phyloP scores from a whole-genome alignment of 2,113 vertebrate genomes.

The Peromyscus leucopus region DNA sequence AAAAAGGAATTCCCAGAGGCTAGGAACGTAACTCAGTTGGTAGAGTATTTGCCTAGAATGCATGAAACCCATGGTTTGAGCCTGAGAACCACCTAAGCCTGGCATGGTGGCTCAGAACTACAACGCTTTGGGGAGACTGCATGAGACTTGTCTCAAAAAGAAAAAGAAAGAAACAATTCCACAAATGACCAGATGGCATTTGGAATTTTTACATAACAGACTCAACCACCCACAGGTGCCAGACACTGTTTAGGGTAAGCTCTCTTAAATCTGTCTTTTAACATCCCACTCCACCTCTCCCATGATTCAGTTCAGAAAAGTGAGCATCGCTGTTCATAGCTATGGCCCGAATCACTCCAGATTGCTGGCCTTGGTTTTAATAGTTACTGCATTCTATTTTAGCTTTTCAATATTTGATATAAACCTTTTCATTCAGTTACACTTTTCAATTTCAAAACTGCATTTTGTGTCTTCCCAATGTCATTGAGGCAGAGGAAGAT shows the following conservation, averaged over 20 bases:
- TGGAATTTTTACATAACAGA: conserved; percentile 63
- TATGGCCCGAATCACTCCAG: not conserved
- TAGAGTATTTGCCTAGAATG: not conserved
- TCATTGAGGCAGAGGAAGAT: conserved; percentile 70
- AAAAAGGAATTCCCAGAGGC: not conserved
- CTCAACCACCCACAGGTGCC: not conserved
- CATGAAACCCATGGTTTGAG: not conserved
- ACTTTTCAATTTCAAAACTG: conserved; percentile 76
- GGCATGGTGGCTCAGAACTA: not conserved
- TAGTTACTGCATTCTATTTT: not conserved
- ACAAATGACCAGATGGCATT: conserved; percentile 54
- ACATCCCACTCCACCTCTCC: not conserved
- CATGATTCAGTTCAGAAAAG: conserved; percentile 51
- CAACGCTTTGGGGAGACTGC: not conserved
- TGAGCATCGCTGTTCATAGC: not conserved
- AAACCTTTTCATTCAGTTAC: conserved; percentile 65
- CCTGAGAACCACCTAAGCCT: not conserved
- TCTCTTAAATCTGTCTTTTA: conserved; percentile 19
- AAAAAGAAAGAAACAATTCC: not conserved
- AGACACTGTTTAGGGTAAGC: conserved; percentile 26
- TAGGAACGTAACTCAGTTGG: not conserved
- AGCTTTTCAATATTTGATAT: conserved; percentile 66
- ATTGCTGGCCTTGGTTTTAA: conserved; percentile 10
- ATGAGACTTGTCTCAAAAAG: not conserved
- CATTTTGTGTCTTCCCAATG: conserved; percentile 62